A percentile compares a stretch with the other conserved stretches of the same genome.
These are phyloP conservation scores for Engraulis encrasicolus DNA, from an alignment of 2,113 vertebrate genomes.

Conservation along the genomic window DNA sequence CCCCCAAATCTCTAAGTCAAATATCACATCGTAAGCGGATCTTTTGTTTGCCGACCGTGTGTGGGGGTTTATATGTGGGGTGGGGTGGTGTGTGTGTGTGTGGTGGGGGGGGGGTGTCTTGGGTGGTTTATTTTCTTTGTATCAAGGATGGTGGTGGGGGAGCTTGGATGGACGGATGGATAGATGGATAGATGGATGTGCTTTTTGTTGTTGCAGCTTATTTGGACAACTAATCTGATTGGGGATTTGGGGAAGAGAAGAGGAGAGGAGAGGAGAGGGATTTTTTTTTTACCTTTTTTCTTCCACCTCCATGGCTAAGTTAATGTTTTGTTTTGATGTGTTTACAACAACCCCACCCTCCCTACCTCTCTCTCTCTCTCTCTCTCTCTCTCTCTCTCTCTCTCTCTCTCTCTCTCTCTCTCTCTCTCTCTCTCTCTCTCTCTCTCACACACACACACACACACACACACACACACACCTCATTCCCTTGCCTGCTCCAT, in stretches of 20 bases:
- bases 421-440: no score
- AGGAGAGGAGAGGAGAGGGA: no score
- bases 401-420: background rate
- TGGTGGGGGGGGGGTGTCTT: no score
- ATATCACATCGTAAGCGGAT: background rate
- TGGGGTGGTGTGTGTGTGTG: no score
- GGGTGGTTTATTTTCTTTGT: background rate
- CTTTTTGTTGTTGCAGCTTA: background rate
- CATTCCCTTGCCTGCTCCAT: no score
- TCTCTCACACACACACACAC: no score
- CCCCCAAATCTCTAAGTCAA: constrained; percentile 1
- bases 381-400: background rate
- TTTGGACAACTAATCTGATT: constrained; percentile 5
- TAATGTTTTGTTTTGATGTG: constrained; percentile 17
- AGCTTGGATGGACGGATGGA: no score
- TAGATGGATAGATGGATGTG: background rate
- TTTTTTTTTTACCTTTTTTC: background rate
- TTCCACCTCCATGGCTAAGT: constrained; percentile 8
- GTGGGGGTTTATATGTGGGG: background rate
- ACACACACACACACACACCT: no score
- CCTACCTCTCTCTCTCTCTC: background rate
- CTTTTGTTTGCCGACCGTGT: constrained; percentile 10
- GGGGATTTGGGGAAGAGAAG: background rate
- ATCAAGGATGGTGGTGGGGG: no score
- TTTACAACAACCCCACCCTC: background rate